Base-by-base conservation (phyloP, 2,888 invertebrate genomes). In the Pristionchus maxplancki region DNA sequence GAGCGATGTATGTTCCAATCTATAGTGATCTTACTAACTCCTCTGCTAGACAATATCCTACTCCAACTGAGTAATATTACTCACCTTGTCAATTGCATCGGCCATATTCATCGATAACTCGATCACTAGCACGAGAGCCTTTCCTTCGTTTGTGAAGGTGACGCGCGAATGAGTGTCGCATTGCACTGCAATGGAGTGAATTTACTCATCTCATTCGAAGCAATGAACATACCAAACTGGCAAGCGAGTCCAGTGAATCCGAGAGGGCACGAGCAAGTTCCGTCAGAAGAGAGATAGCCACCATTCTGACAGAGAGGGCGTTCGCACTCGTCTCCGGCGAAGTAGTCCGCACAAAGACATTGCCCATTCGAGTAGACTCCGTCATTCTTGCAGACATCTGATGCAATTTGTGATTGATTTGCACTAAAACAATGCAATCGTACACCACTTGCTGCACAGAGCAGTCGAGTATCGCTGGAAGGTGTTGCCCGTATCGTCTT, bases 341-440 rank as follows among this genome's bases (percentile, higher is more conserved):
- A 93, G 89, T 92, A 92, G 9, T 93, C 92, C 17, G 89, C 88
- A 67, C 93, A 93, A 9, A 92, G 88, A 87, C 93, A 93, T 20
- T 67, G 64, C 64, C 93, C 93, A 40, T 92, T 90, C 48, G 91
- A 92, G 34, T 91, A 87, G 48, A 91, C 88, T 53, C 93, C 93
- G 67, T 91, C 92, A 44, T 93, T 91, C 53, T 91, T 91, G 71
- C 86, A 87, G 44, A 50, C 24, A 9, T 62, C 85, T 85, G 64
- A 62, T 62, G 20, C 1, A 40, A 74, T 40, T 37, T 40, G 24
- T 1, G 40, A 71, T 24, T 9, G 1, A 37, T 37, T 71, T 40
- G 17, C 6, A 15, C 34, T 34, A 28, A n/a, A 8, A 62, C 15
- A 5, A 5, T 9, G n/a, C 0, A 2, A 20, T n/a, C 67, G 0